Conservation (phyloP, 2,797 vertebrate genomes). For the Oreonectes daqikongensis region DNA sequence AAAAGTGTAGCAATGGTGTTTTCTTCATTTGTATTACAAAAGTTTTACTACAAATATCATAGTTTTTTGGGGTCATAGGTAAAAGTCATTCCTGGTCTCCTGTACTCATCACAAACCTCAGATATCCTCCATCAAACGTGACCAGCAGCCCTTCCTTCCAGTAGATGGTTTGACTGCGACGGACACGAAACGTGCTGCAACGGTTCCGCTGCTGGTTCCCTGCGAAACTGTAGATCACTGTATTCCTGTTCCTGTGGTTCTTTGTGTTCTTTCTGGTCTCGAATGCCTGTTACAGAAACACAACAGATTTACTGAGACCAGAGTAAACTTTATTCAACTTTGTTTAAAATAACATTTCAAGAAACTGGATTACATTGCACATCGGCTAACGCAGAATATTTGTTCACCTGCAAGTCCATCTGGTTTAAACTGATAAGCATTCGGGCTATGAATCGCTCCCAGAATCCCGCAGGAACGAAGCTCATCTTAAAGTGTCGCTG, state of each 20-base stretch:
- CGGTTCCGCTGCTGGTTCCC: slow-evolving; percentile 85
- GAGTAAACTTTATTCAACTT: too few relatives aligned
- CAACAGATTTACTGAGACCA: too few relatives aligned
- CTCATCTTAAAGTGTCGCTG: slow-evolving; percentile 98
- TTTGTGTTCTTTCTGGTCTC: slow-evolving; percentile 82
- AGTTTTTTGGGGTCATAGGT: too few relatives aligned
- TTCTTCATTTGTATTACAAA: too few relatives aligned
- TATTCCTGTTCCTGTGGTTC: slow-evolving; percentile 74
- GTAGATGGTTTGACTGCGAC: slow-evolving; percentile 94
- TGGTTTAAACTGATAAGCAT: slow-evolving; percentile 96
- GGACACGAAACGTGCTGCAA: slow-evolving; percentile 95
- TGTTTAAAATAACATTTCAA: too few relatives aligned
- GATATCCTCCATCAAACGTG: slow-evolving; percentile 94
- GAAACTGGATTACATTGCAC: too few relatives aligned
- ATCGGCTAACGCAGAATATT: neutral
- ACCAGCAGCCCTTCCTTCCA: slow-evolving; percentile 98
- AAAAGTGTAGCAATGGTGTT: too few relatives aligned
- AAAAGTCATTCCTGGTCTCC: neutral
- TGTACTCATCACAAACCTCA: slow-evolving; percentile 81
- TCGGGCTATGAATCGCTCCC: slow-evolving; percentile 95
- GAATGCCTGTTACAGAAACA: slow-evolving; percentile 77
- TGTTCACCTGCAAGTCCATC: slow-evolving; percentile 93
- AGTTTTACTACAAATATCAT: too few relatives aligned
- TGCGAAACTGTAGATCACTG: slow-evolving; percentile 90
- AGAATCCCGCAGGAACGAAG: slow-evolving; percentile 95